These are phyloP conservation scores for Strix uralensis DNA, from an alignment of 2,113 vertebrate genomes.

Conservation along the genomic window DNA sequence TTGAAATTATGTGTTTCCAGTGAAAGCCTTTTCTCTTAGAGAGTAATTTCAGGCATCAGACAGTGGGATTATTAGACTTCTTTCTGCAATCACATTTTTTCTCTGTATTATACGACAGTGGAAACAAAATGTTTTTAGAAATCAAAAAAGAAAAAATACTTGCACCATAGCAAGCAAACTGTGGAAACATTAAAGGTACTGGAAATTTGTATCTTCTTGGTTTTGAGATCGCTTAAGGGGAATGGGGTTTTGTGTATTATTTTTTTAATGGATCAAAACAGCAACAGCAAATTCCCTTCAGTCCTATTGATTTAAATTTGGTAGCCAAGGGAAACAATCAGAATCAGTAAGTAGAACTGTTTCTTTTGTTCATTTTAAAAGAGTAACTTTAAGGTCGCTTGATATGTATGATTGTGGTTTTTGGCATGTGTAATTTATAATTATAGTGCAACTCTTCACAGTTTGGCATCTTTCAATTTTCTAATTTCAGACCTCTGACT, in stretches of 20 bases:
- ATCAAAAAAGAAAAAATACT: not conserved
- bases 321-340: not conserved
- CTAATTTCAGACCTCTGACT: not conserved
- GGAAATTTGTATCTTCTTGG: not conserved
- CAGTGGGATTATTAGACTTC: not conserved
- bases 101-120: not conserved
- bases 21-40: conserved; percentile 2
- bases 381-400: not conserved
- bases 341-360: not conserved
- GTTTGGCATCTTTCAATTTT: not conserved
- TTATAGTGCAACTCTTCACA: not conserved
- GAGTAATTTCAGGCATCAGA: conserved; percentile 2
- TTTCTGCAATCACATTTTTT: not conserved
- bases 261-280: conserved; percentile 22
- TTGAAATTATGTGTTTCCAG: conserved; percentile 11
- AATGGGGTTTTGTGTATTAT: not conserved
- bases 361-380: conserved; percentile 7
- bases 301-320: conserved; percentile 6
- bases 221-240: not conserved
- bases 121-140: not conserved
- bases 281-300: not conserved
- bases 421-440: not conserved
- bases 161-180: not conserved
- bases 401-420: not conserved
- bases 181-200: not conserved